Evolutionary conservation across 2,888 invertebrate species (phyloP).

Genomic region (Brachypterus glaber): DNA sequence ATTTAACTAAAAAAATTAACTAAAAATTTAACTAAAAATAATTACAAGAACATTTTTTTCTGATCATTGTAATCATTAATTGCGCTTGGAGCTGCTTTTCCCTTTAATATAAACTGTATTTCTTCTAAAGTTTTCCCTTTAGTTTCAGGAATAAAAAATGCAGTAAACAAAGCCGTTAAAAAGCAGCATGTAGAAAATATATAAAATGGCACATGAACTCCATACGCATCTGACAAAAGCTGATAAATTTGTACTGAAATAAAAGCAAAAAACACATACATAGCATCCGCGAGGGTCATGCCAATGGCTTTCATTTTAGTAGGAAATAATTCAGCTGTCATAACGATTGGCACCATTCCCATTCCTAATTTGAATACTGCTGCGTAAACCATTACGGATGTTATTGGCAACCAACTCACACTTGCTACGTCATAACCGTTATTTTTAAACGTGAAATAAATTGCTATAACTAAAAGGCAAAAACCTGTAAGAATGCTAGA

Average conservation of each 20-base stretch:
- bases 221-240: slow-evolving; percentile 25
- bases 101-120: slow-evolving; percentile 6
- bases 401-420: slow-evolving; percentile 37
- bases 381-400: slow-evolving; percentile 35
- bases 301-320: slow-evolving; percentile 38
- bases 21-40: too few relatives aligned
- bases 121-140: slow-evolving; percentile 11
- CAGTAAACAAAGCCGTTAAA: background rate
- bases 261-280: slow-evolving; percentile 33
- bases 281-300: slow-evolving; percentile 36
- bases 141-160: slow-evolving; percentile 5
- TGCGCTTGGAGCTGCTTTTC: background rate
- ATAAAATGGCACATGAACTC: slow-evolving; percentile 35
- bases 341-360: slow-evolving; percentile 37
- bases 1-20: too few relatives aligned
- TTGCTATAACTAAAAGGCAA: slow-evolving; percentile 31
- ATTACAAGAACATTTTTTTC: background rate
- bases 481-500: slow-evolving; percentile 33
- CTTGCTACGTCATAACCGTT: slow-evolving; percentile 25
- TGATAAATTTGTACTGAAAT: slow-evolving; percentile 33
- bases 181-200: slow-evolving; percentile 24
- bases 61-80: background rate
- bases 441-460: slow-evolving; percentile 34
- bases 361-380: slow-evolving; percentile 35
- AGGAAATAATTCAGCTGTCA: slow-evolving; percentile 38